Evolutionary conservation across 2,113 vertebrate species (phyloP), one percentile per base, ranked within the genome.

Genomic region (Varanus salvator): DNA sequence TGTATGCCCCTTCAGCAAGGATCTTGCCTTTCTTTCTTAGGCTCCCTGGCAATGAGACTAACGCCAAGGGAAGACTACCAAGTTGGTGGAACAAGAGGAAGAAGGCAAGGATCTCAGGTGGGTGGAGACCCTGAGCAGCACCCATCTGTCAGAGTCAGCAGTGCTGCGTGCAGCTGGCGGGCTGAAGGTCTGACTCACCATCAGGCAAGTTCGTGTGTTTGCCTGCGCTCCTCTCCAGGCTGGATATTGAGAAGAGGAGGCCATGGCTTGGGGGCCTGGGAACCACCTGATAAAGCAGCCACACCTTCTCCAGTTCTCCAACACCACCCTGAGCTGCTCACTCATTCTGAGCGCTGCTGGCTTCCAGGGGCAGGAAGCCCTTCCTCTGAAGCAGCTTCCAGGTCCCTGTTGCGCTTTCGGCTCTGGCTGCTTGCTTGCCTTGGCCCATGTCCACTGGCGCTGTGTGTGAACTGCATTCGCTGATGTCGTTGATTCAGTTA

Each of bases 301-400:
- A 3, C 4, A 71, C 83, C 66, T 52, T 66, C 15, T 19, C 5
- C 25, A 52, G 3, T 71, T 23, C 44, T 48, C 44, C 52, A 15
- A n/a, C 48, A 68, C 44, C 44, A 77, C 75, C 23, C 17, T 44
- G 12, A 57, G 52, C 19, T 14, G 8, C 14, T 12, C 11, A 17
- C 29, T 60, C 60, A 72, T 74, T 4, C 21, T 72, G n/a, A 5
- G 29, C 34, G 29, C 84, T 74, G 69, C 44, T 85, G 69, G n/a
- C 25, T 69, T 69, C 72, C 0, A 0, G 0, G 0, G n/a, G 34
- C 64, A 1, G 0, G 48, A 69, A 86, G 21, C 31, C 0, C 0
- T 31, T 31, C 29, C 84, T 0, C 83, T 82, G 85, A 4, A 86
- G 6, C 69, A 11, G 34, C 31, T 8, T 34, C 50, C 84, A 25